Evolutionary conservation across 2,888 invertebrate species (phyloP).

Genomic region (Morpho deidamia): DNA sequence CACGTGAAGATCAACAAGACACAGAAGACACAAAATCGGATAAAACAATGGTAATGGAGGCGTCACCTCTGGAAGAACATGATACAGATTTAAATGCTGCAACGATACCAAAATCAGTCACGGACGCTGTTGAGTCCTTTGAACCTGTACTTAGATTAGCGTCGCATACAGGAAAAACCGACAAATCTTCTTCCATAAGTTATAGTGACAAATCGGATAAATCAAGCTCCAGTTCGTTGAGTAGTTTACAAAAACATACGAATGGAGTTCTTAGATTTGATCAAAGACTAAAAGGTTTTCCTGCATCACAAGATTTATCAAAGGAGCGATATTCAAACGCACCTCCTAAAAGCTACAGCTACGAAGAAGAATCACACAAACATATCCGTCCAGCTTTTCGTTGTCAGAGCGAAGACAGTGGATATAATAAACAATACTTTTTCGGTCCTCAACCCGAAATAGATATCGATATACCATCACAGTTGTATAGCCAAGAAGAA

Average conservation of each 20-base stretch:
- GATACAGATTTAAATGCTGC: slow-evolving; percentile 39
- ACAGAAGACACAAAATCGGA: slow-evolving; percentile 65
- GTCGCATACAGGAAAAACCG: slow-evolving; percentile 50
- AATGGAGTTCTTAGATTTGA: slow-evolving; percentile 62
- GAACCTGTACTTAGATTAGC: slow-evolving; percentile 57
- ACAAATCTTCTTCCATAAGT: slow-evolving; percentile 73
- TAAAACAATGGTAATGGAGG: slow-evolving; percentile 67
- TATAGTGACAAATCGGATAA: slow-evolving; percentile 73
- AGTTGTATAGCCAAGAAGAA: slow-evolving; percentile 80
- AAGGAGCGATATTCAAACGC: slow-evolving; percentile 59
- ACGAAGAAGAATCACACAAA: slow-evolving; percentile 64
- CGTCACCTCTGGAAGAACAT: slow-evolving; percentile 36
- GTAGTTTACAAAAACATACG: slow-evolving; percentile 67
- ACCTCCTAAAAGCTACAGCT: slow-evolving; percentile 71
- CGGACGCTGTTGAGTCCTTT: slow-evolving; percentile 37
- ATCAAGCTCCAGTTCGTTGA: slow-evolving; percentile 72
- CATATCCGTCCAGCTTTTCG: slow-evolving; percentile 71
- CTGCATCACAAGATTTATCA: slow-evolving; percentile 40
- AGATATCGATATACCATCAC: slow-evolving; percentile 75
- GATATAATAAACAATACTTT: slow-evolving; percentile 54
- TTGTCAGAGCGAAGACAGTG: slow-evolving; percentile 80
- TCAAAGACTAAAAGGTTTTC: slow-evolving; percentile 52
- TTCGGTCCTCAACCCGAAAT: slow-evolving; percentile 71
- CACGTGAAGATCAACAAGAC: slow-evolving; percentile 65
- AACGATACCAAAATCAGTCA: slow-evolving; percentile 38